These are phyloP conservation scores for Ophioninae sp. DNA, from an alignment of 2,888 invertebrate species.

Conservation along the genomic window DNA sequence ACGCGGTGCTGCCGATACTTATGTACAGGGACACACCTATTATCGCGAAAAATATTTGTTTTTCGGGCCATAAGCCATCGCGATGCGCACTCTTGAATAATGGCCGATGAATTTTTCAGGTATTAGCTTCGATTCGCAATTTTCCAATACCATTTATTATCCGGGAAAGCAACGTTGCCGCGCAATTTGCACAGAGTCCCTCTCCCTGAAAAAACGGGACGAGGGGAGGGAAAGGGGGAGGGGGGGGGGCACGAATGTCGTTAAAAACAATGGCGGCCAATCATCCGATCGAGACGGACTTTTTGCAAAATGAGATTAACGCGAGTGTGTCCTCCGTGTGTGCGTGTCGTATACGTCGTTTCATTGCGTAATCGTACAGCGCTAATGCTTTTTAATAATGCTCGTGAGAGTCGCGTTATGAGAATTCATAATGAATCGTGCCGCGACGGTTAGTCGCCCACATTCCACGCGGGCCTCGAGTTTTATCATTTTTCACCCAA, in stretches of 20 bases:
- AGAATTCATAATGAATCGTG: slow-evolving; percentile 67
- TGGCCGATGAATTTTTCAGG: slow-evolving; percentile 58
- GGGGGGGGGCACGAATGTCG: slow-evolving; percentile 37
- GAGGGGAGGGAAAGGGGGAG: not conserved
- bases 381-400: slow-evolving; percentile 68
- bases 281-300: slow-evolving; percentile 49
- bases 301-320: slow-evolving; percentile 53
- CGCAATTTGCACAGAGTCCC: slow-evolving; percentile 55
- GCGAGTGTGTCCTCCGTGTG: not conserved
- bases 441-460: slow-evolving; percentile 23
- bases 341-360: slow-evolving; percentile 54
- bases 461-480: not conserved
- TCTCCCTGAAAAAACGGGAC: not conserved
- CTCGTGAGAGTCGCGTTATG: slow-evolving; percentile 63
- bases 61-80: slow-evolving; percentile 46
- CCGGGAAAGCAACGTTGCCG: slow-evolving; percentile 64
- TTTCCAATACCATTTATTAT: slow-evolving; percentile 69
- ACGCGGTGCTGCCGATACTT: slow-evolving; percentile 2
- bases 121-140: slow-evolving; percentile 61
- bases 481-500: no score
- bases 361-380: slow-evolving; percentile 59
- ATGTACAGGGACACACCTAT: slow-evolving; percentile 7
- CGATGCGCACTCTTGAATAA: slow-evolving; percentile 34
- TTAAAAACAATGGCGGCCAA: slow-evolving; percentile 62
- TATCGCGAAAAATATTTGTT: slow-evolving; percentile 40